A percentile compares a stretch with the other conserved stretches of the same genome.
Conservation (phyloP, 2,797 vertebrate genomes). For the Loriculus beryllinus region DNA sequence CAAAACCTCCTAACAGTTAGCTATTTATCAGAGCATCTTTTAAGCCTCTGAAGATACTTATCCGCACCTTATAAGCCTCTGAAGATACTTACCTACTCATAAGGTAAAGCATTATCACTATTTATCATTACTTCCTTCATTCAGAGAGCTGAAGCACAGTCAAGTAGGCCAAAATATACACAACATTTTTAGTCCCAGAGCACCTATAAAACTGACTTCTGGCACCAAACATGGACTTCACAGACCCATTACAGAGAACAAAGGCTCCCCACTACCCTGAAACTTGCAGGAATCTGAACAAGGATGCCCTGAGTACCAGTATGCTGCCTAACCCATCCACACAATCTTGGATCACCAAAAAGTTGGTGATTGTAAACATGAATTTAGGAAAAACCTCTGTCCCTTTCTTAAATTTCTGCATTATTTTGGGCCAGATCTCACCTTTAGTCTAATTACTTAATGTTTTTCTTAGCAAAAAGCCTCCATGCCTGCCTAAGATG, state of each 20-base stretch:
- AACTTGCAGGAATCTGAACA: not conserved
- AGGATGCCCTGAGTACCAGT: not conserved
- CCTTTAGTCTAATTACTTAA: not conserved
- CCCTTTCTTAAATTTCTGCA: not conserved
- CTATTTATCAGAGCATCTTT: not conserved
- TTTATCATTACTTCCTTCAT: not conserved
- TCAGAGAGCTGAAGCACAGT: not conserved
- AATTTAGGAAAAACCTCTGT: not conserved
- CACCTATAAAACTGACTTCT: not conserved
- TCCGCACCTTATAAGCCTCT: not conserved
- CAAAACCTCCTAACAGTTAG: not conserved
- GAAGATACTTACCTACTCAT: not conserved
- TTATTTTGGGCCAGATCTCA: not conserved
- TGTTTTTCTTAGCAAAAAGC: not conserved
- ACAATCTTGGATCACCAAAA: not conserved
- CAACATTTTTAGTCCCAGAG: not conserved
- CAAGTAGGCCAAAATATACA: not conserved
- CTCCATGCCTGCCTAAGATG: not conserved
- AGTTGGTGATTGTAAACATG: fast-evolving
- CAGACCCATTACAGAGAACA: not conserved
- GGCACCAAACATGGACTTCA: not conserved
- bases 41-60: not conserved
- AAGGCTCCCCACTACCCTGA: not conserved
- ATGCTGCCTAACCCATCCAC: not conserved
- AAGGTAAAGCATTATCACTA: not conserved